These are phyloP conservation scores for Chrysomallon squamiferum DNA, from an alignment of 1,140 invertebrate species.

Conservation along the genomic window DNA sequence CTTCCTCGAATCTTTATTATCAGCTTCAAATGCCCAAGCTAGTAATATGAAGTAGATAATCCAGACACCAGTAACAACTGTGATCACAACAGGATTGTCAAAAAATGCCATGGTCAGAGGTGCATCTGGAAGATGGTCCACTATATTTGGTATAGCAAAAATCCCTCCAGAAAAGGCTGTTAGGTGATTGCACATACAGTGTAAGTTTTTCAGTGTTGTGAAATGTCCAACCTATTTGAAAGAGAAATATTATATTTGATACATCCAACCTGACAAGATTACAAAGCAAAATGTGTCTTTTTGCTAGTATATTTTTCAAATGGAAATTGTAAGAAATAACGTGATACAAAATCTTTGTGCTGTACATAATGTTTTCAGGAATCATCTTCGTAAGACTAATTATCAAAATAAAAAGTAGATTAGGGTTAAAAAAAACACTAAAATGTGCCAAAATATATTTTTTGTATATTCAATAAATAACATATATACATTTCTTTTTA, in stretches of 20 bases:
- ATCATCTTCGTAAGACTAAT: no score
- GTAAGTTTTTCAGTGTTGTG: slow-evolving; percentile 13
- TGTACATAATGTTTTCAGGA: no score
- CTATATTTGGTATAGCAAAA: slow-evolving; percentile 35
- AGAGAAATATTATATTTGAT: background rate
- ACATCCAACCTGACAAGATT: no score
- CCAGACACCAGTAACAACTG: slow-evolving; percentile 36
- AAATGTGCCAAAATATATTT: no score
- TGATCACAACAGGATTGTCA: slow-evolving; percentile 44
- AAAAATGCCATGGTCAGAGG: slow-evolving; percentile 40
- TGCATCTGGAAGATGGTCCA: slow-evolving; percentile 37
- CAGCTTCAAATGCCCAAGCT: slow-evolving; percentile 31
- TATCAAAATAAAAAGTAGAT: no score
- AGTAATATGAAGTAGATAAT: slow-evolving; percentile 34
- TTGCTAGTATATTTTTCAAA: no score
- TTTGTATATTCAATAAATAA: no score
- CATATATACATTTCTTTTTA: no score
- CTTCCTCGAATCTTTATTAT: slow-evolving; percentile 26
- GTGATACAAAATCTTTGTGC: no score
- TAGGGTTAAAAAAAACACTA: no score
- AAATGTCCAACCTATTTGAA: slow-evolving; percentile 22
- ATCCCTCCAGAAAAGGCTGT: slow-evolving; percentile 37
- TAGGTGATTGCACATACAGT: slow-evolving; percentile 40
- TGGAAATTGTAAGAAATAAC: no score
- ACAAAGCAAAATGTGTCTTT: no score